Conservation (phyloP, 2,888 invertebrate genomes). For the Hypomecis atomaria region DNA sequence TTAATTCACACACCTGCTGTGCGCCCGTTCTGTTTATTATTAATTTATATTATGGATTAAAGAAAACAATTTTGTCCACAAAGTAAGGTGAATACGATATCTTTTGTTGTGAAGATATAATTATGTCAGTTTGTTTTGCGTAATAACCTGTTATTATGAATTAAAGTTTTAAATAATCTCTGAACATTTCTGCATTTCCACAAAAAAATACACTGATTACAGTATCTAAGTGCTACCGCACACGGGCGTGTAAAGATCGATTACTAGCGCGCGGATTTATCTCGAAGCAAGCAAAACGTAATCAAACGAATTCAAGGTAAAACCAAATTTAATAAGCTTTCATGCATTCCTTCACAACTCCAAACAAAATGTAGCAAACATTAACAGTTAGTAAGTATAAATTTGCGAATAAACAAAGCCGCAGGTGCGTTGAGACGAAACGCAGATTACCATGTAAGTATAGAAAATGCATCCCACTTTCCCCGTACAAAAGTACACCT, state of each 20-base stretch:
- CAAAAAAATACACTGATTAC: too few species aligned
- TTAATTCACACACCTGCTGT: constrained; percentile 56
- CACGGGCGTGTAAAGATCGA: too few species aligned
- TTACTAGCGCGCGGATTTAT: neutral
- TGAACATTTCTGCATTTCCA: too few species aligned
- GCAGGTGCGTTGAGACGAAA: constrained; percentile 69
- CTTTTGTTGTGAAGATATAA: too few species aligned
- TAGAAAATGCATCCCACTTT: too few species aligned
- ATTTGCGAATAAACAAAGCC: constrained; percentile 73
- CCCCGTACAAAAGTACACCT: too few species aligned
- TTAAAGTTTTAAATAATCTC: too few species aligned
- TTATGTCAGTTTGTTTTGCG: too few species aligned
- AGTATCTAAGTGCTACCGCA: too few species aligned
- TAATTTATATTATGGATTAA: constrained; percentile 22
- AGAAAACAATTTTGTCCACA: constrained; percentile 1
- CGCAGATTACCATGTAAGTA: neutral
- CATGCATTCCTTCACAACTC: constrained; percentile 14
- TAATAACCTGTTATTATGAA: too few species aligned
- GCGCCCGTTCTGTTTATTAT: constrained; percentile 22
- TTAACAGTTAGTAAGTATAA: constrained; percentile 49
- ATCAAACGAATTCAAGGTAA: neutral
- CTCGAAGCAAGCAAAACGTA: neutral
- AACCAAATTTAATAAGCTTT: neutral
- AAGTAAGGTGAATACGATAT: neutral
- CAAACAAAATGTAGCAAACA: constrained; percentile 40